phyloP scores from a whole-genome alignment of 2,888 invertebrate genomes.

The Pomacea canaliculata region DNA sequence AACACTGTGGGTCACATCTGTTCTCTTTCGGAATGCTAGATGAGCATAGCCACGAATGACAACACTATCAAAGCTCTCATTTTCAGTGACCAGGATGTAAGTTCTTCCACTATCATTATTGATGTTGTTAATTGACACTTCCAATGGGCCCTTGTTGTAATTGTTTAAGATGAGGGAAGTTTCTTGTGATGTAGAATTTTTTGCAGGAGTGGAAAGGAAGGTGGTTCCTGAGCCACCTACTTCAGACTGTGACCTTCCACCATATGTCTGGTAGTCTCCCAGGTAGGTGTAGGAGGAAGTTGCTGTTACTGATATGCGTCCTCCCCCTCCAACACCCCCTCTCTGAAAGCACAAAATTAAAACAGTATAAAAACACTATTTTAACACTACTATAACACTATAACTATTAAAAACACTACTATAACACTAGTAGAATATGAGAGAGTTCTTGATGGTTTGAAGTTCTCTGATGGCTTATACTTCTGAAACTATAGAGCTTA shows the following conservation, averaged over 20 bases:
- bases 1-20: slow-evolving; percentile 22
- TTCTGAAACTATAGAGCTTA: too few species aligned
- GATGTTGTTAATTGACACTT: slow-evolving; percentile 37
- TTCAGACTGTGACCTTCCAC: slow-evolving; percentile 47
- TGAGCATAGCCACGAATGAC: slow-evolving; percentile 47
- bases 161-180: slow-evolving; percentile 49
- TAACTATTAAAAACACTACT: too few species aligned
- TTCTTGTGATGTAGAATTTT: slow-evolving; percentile 20
- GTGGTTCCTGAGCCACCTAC: slow-evolving; percentile 53
- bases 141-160: slow-evolving; percentile 40
- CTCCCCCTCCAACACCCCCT: slow-evolving; percentile 57
- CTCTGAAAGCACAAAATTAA: slow-evolving; percentile 6
- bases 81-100: slow-evolving; percentile 33
- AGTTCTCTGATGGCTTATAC: too few species aligned
- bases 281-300: slow-evolving; percentile 39
- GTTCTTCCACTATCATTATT: slow-evolving; percentile 44
- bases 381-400: too few species aligned
- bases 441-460: too few species aligned
- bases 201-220: slow-evolving; percentile 36
- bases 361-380: too few species aligned
- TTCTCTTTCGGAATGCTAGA: slow-evolving; percentile 41
- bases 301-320: slow-evolving; percentile 49
- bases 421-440: too few species aligned
- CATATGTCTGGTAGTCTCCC: slow-evolving; percentile 43
- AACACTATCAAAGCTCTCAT: slow-evolving; percentile 40